Evolutionary conservation across 1,140 invertebrate genomes (phyloP), one percentile per base, ranked within the genome.

Genomic region (Limonius californicus): DNA sequence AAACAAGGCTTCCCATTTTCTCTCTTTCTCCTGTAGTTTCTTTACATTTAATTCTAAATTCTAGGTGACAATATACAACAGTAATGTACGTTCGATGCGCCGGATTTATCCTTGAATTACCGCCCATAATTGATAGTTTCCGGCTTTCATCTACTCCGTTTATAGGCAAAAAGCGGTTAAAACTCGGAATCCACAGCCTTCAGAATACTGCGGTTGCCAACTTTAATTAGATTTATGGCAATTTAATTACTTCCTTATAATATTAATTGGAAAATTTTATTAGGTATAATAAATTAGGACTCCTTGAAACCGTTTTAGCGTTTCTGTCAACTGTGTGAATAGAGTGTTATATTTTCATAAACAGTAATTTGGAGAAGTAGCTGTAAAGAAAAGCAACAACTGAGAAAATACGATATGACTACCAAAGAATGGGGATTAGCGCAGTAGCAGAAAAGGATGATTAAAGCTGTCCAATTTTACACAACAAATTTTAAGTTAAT

Each of bases 211-310:
- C 14, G 42, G 42, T 45, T 45, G 42, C 42, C 42, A 45, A 45
- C 42, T 45, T 45, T 45, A 18, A 45, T 45, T 45, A 45, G 42
- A 45, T 45, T 45, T 45, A 45, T 45, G 14, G 42, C 42, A 45
- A 4, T 45, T 45, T 45, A 45, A 45, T 45, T 45, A 45, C 42
- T 45, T 18, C 42, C 4, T 45, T 45, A 45, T 45, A 6, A 45
- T 45, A 45, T n/a, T 45, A 45, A 45, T 45, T 45, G 42, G 42
- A 45, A 45, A 6, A n/a, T 45, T 45, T 45, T 45, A 45, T 45
- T 45, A 18, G n/a, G 6, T 45, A 45, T 45, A 12, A 6, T 45
- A 45, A 45, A 6, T 45, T 45, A 27, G 23, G 9, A 27, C 23
- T 27, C 23, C 3, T 9, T 4, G 23, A 27, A 9, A 27, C 9